Conservation (phyloP, 2,888 invertebrate genomes). For the Ormyrus rosae region DNA sequence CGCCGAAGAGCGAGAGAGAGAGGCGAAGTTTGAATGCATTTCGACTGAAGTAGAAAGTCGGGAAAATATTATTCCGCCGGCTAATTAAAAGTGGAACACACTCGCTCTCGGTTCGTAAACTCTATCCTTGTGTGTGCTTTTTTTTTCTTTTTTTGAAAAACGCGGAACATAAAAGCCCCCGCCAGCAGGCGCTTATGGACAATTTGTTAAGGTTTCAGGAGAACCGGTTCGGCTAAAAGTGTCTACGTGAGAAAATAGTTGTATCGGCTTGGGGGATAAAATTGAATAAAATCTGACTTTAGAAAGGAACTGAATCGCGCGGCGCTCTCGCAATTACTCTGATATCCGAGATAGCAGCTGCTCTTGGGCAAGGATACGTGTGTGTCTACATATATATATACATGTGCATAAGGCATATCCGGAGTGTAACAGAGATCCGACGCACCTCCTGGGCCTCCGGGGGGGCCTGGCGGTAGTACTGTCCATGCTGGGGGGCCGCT, state of each 20-base stretch:
- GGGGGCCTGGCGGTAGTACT: slow-evolving; percentile 45
- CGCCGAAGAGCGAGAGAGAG: not conserved
- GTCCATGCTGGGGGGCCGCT: slow-evolving; percentile 20
- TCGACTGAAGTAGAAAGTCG: no score
- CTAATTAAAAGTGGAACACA: not conserved
- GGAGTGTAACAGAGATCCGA: not conserved
- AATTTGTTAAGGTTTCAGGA: slow-evolving; percentile 11
- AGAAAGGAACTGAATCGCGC: slow-evolving; percentile 35
- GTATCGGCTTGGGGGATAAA: not conserved
- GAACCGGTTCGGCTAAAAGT: slow-evolving; percentile 19
- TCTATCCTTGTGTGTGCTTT: no score
- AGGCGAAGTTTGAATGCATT: not conserved
- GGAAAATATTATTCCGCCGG: no score
- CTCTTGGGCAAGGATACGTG: no score
- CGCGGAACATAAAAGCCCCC: no score
- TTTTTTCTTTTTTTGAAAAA: no score
- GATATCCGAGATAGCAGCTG: slow-evolving; percentile 13
- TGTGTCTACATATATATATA: no score
- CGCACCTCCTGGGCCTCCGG: slow-evolving; percentile 50
- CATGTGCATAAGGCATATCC: no score
- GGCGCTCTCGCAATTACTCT: slow-evolving; percentile 17
- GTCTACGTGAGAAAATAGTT: slow-evolving; percentile 46
- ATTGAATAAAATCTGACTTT: slow-evolving; percentile 49
- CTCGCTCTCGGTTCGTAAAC: no score
- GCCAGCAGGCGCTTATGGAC: no score